Percentiles rank a stretch among this genome's conserved stretches.
Conservation (phyloP, 2,113 vertebrate genomes). For the Osmerus mordax region DNA sequence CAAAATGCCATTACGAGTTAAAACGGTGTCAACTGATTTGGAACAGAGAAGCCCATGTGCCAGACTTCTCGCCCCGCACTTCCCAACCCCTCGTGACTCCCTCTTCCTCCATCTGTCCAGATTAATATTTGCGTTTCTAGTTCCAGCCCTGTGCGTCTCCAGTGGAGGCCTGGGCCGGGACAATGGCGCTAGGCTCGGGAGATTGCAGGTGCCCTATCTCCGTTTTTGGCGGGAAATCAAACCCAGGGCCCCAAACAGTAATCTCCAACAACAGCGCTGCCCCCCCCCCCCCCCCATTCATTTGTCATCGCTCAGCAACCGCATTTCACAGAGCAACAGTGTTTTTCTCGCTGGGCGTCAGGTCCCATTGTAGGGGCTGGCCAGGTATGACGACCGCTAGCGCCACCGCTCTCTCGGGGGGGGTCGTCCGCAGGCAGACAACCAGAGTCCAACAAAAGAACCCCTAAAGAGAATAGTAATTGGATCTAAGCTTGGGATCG, state of each 20-base stretch:
- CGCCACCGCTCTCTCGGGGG: too few relatives aligned
- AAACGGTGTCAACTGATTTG: conserved; percentile 25
- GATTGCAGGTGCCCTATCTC: conserved; percentile 45
- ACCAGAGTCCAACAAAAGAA: too few relatives aligned
- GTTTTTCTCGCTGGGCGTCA: too few relatives aligned
- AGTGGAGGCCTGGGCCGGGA: not conserved
- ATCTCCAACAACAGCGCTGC: conserved; percentile 3
- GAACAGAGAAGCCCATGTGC: not conserved
- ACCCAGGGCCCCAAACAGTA: conserved; percentile 6
- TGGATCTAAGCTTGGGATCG: conserved; percentile 33
- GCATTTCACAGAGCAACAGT: too few relatives aligned
- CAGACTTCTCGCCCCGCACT: not conserved
- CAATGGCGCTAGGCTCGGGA: conserved; percentile 21
- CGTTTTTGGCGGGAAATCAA: conserved; percentile 32
- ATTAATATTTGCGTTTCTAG: conserved; percentile 41
- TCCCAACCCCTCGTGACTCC: conserved; percentile 2
- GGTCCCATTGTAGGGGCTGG: too few relatives aligned
- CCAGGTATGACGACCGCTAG: too few relatives aligned
- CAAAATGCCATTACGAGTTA: conserved; percentile 6
- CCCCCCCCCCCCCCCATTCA: too few relatives aligned
- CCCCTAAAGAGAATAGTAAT: conserved; percentile 2
- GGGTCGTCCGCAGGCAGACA: too few relatives aligned
- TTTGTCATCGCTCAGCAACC: too few relatives aligned
- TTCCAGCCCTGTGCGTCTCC: conserved; percentile 10
- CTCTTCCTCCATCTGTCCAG: conserved; percentile 11